Evolutionary conservation across 2,888 invertebrate genomes (phyloP).

Genomic region (Xanthia icteritia): DNA sequence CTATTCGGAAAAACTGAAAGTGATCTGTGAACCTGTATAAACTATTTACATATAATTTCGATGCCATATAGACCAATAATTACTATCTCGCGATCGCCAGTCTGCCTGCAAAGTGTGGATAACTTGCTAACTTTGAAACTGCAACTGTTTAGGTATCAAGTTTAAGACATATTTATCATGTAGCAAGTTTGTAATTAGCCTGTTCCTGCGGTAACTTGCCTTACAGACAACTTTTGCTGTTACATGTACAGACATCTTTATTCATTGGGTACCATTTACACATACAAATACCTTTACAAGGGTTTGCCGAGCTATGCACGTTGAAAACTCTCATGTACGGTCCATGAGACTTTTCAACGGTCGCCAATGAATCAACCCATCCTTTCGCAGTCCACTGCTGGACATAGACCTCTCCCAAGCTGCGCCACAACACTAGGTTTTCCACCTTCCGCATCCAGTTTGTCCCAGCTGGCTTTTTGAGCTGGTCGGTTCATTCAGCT

Average conservation of each 20-base stretch:
- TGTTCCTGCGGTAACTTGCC: conserved; percentile 16
- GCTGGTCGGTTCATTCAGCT: neutral
- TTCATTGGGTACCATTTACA: neutral
- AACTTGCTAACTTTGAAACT: conserved; percentile 13
- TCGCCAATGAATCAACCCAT: neutral
- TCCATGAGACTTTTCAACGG: neutral
- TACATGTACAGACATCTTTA: neutral
- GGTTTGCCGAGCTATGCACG: too few species aligned
- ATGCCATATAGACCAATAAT: neutral
- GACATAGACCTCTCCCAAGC: neutral
- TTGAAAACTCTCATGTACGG: neutral
- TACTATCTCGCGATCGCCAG: too few species aligned
- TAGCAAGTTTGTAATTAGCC: conserved; percentile 25
- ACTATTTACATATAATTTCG: too few species aligned
- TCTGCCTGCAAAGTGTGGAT: conserved; percentile 2
- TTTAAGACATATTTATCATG: neutral
- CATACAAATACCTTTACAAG: neutral
- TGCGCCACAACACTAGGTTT: neutral
- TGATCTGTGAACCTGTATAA: neutral
- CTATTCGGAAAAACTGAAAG: neutral
- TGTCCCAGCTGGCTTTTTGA: neutral
- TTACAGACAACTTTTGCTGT: neutral
- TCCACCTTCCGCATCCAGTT: too few species aligned
- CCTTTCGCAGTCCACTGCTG: neutral
- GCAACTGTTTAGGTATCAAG: conserved; percentile 6